Percentiles rank a stretch among this genome's conserved stretches.
Evolutionary conservation across 2,113 vertebrate genomes (phyloP).

Genomic region (Toxotes jaculatrix): DNA sequence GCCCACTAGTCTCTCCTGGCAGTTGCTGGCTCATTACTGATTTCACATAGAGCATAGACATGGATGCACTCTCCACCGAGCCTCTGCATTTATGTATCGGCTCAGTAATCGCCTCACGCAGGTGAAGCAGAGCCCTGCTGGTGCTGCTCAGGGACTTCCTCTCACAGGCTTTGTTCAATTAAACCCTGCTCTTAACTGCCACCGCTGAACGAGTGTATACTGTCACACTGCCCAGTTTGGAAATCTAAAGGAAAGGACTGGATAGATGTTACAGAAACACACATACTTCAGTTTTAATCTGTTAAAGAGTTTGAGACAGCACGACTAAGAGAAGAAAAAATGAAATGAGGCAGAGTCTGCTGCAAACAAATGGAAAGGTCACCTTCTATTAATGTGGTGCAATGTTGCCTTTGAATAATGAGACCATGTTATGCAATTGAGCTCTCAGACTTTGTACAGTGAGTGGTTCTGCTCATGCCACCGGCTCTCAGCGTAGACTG

Average conservation of each 20-base stretch:
- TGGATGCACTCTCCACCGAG: constrained; percentile 37
- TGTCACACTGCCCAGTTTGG: constrained; percentile 5
- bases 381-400: constrained; percentile 50
- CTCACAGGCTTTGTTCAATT: constrained; percentile 65
- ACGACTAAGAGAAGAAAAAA: constrained; percentile 30
- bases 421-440: constrained; percentile 55
- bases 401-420: constrained; percentile 59
- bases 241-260: constrained; percentile 1
- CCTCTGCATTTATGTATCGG: constrained; percentile 25
- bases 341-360: constrained; percentile 17
- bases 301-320: constrained; percentile 13
- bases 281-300: constrained; percentile 19
- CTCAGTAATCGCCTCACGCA: constrained; percentile 59
- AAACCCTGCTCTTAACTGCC: constrained; percentile 43
- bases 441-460: constrained; percentile 36
- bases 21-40: constrained; percentile 64
- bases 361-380: constrained; percentile 70
- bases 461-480: constrained; percentile 27
- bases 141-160: constrained; percentile 26
- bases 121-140: constrained; percentile 47
- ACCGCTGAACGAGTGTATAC: constrained; percentile 17
- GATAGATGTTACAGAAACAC: background rate
- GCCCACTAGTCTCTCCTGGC: constrained; percentile 37
- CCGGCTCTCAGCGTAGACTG: constrained; percentile 13
- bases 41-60: constrained; percentile 49